These are phyloP conservation scores for Crossaster papposus DNA, from an alignment of 53 echinoderm and acorn worm species.

Conservation along the genomic window DNA sequence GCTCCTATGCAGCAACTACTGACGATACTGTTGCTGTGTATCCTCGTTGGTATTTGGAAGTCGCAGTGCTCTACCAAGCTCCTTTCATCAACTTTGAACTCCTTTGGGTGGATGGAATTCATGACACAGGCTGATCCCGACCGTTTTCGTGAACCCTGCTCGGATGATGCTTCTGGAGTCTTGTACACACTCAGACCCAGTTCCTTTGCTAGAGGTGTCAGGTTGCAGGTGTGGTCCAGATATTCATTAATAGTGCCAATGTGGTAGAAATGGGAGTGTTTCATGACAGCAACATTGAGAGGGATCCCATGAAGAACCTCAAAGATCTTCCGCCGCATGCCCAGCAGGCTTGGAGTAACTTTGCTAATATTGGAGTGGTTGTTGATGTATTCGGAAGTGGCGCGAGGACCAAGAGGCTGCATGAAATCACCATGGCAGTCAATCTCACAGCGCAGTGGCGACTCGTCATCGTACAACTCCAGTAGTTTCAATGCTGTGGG, in stretches of 20 bases:
- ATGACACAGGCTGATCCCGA: conserved; percentile 62
- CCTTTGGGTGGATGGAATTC: conserved; percentile 61
- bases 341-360: conserved; percentile 59
- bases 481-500: conserved; percentile 73
- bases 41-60: conserved; percentile 49
- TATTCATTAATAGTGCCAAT: conserved; percentile 86
- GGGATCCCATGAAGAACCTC: conserved; percentile 74
- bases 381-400: conserved; percentile 70
- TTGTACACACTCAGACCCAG: neutral
- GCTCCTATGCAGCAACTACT: conserved; percentile 72
- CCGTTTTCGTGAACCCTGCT: neutral
- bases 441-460: conserved; percentile 82
- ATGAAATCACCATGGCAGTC: conserved; percentile 92
- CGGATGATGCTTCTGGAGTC: neutral
- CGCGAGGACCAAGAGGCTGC: conserved; percentile 83
- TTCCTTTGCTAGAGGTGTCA: conserved; percentile 52
- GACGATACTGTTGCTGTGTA: conserved; percentile 72
- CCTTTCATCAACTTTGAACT: conserved; percentile 49
- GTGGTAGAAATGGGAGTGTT: conserved; percentile 87
- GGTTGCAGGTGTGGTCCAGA: conserved; percentile 76
- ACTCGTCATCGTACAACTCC: conserved; percentile 68
- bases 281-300: conserved; percentile 75
- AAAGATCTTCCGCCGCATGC: conserved; percentile 75
- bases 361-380: conserved; percentile 70
- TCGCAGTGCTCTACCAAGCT: conserved; percentile 80